Percentiles rank a stretch among this genome's conserved stretches.
Evolutionary conservation across 2,888 invertebrate species (phyloP).

Genomic region (Prosapia bicincta): DNA sequence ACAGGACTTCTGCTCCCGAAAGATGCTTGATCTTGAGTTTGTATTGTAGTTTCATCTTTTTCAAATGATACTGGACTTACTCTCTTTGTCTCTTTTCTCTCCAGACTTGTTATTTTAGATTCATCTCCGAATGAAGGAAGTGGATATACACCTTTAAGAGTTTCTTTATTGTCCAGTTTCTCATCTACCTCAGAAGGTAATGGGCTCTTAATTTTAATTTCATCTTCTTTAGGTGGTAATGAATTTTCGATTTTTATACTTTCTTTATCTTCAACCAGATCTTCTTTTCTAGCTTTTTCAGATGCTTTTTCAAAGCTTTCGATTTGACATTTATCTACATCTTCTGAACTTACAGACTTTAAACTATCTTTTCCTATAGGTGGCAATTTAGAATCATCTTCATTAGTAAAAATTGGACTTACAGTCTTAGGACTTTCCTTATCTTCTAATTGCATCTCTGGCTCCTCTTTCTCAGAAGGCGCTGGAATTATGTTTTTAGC

Average conservation of each 20-base stretch:
- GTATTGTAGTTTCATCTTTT: neutral
- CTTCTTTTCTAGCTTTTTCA: neutral
- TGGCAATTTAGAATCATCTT: neutral
- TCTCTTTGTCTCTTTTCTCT: neutral
- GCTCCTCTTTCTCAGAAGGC: constrained; percentile 43
- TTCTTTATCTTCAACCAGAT: neutral
- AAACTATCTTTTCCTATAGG: neutral
- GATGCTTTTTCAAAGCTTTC: neutral
- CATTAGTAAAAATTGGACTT: no score
- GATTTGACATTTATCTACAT: constrained; percentile 1
- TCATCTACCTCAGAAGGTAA: neutral
- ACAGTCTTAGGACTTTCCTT: no score
- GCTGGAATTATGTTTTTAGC: no score
- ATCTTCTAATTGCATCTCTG: neutral
- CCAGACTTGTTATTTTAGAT: neutral
- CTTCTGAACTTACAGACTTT: constrained; percentile 4
- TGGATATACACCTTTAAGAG: constrained; percentile 6
- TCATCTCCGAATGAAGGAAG: neutral
- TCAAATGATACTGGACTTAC: constrained; percentile 4
- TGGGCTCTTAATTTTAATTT: no score
- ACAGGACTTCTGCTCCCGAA: constrained; percentile 1
- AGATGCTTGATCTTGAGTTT: constrained; percentile 2
- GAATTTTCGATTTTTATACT: neutral
- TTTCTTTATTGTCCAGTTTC: no score
- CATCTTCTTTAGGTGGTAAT: neutral